Percentiles rank a stretch among this genome's conserved stretches.
phyloP scores from a whole-genome alignment of 2,888 invertebrate genomes.

The Lymantria dispar region DNA sequence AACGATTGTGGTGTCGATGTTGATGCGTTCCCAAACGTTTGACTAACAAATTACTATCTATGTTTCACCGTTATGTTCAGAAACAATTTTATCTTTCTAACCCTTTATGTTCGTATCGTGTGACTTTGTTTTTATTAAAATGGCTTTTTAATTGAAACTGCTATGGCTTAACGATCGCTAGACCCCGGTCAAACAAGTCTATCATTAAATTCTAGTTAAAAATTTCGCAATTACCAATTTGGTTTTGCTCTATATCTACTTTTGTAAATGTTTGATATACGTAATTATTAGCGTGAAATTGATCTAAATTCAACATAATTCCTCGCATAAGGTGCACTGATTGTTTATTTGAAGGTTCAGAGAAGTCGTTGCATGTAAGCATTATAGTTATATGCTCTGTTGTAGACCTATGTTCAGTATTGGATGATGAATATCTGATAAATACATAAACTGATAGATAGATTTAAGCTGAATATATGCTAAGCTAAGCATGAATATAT shows the following conservation, averaged over 20 bases:
- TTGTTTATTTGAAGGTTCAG: no score
- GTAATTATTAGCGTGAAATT: no score
- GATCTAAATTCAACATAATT: no score
- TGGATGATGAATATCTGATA: no score
- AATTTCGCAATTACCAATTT: slow-evolving; percentile 10
- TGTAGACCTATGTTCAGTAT: no score
- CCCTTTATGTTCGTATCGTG: slow-evolving; percentile 20
- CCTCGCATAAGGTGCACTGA: no score
- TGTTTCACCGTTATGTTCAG: slow-evolving; percentile 34
- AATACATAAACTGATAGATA: no score
- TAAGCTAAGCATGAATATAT: no score
- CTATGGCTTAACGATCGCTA: slow-evolving; percentile 21
- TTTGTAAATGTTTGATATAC: background rate
- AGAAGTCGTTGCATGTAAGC: no score
- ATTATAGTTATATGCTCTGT: no score
- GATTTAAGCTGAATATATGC: no score
- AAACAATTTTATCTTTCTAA: slow-evolving; percentile 20
- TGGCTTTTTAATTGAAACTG: slow-evolving; percentile 33
- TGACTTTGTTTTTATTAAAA: slow-evolving; percentile 23
- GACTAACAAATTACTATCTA: slow-evolving; percentile 48
- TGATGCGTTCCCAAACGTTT: slow-evolving; percentile 57
- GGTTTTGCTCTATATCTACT: slow-evolving; percentile 7
- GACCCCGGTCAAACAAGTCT: slow-evolving; percentile 6
- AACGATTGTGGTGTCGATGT: slow-evolving; percentile 55
- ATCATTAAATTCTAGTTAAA: slow-evolving; percentile 17